Percentiles rank a stretch among this genome's conserved stretches.
Evolutionary conservation across 1,140 invertebrate species (phyloP).

Genomic region (Drosophila subpulchrella): DNA sequence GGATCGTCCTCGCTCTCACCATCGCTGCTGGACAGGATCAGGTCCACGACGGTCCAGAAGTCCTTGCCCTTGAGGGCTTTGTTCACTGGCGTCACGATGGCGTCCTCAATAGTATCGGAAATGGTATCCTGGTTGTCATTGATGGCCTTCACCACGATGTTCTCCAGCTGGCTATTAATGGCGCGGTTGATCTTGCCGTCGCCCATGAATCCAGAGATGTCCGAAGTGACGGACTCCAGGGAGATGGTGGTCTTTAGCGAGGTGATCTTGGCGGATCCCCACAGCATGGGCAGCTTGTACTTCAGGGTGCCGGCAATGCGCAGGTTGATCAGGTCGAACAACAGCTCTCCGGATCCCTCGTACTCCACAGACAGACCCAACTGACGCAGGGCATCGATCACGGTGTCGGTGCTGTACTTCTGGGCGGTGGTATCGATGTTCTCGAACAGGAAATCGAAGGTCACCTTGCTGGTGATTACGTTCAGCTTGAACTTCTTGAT

Average conservation of each 20-base stretch:
- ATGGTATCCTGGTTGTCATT: conserved; percentile 67
- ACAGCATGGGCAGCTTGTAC: conserved; percentile 77
- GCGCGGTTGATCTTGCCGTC: conserved; percentile 67
- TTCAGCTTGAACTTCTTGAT: conserved; percentile 76
- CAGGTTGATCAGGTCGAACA: conserved; percentile 72
- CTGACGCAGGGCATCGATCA: conserved; percentile 73
- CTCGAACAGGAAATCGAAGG: conserved; percentile 68
- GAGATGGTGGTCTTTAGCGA: conserved; percentile 70
- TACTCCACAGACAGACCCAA: conserved; percentile 76
- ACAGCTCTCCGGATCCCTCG: conserved; percentile 67
- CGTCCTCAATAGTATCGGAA: conserved; percentile 69
- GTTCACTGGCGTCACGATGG: conserved; percentile 72
- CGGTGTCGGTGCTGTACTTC: conserved; percentile 73
- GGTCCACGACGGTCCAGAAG: conserved; percentile 77
- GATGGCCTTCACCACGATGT: conserved; percentile 57
- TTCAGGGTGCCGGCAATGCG: conserved; percentile 67
- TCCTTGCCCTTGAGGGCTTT: conserved; percentile 78
- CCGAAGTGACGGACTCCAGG: conserved; percentile 58
- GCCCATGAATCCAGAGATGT: conserved; percentile 76
- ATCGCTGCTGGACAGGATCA: conserved; percentile 67
- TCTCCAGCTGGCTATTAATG: conserved; percentile 73
- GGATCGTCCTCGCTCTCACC: conserved; percentile 73
- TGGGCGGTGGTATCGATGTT: conserved; percentile 72
- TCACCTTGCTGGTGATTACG: conserved; percentile 66
- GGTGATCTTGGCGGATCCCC: conserved; percentile 78